Evolutionary conservation across 2,113 vertebrate species (phyloP), one percentile per base, ranked within the genome.

Genomic region (Dinomys branickii): DNA sequence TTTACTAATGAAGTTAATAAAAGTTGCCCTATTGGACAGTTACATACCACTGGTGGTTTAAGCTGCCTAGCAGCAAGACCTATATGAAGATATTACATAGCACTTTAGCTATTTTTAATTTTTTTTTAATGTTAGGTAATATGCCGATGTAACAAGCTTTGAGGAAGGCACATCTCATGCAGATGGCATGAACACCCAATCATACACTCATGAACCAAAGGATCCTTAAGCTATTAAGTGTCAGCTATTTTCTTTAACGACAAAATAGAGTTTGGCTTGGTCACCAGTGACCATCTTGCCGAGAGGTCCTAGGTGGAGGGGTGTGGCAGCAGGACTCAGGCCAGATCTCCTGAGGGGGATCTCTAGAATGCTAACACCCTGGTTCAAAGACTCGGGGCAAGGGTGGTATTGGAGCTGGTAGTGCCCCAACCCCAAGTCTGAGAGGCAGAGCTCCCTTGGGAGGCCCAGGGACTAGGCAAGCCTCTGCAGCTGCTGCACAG

Each of bases 241-340:
- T 99, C 99, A 99, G 99, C 98, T 99, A 99, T 99, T 99, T 98
- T 99, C 99, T 99, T 99, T 99, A 99, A 99, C 99, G 99, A 99
- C 99, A 99, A 99, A 99, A 99, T 99, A 99, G 99, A 99, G 99
- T 99, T 99, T 99, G 99, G 99, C 99, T 99, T n/a, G n/a, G 99
- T 99, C 99, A 99, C 99, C 99, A 99, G 99, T 99, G 99, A 99
- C 99, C 99, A 99, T 99, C 99, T 99, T 98, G 99, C 98, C 99
- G 98, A 98, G 99, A 98, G 98, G 93, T 96, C 96, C 95, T 73
- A 84, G 95, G 56, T 84, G 28, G 30, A 33, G 35, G 52, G 47
- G 80, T 69, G 38, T 11, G 83, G 65, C 33, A 24, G 41, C 71
- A 75, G 94, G 59, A 91, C 89, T 95, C 61, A 17, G 71, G 88